Evolutionary conservation across 2,113 vertebrate genomes (phyloP).

Genomic region (Siniperca knerii): DNA sequence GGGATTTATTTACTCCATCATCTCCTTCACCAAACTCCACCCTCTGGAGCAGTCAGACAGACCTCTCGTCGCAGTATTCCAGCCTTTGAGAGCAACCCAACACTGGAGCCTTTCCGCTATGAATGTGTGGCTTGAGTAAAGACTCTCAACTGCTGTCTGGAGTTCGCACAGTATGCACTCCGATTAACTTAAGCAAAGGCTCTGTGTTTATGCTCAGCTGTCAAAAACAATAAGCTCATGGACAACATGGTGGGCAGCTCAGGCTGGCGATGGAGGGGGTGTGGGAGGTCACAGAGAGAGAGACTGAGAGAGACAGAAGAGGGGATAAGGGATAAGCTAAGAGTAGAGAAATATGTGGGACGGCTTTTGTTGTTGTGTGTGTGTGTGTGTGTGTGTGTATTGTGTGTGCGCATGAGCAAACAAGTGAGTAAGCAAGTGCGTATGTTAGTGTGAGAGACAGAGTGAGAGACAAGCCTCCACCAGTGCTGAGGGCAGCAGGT

Average conservation of each 20-base stretch:
- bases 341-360: conserved; percentile 11
- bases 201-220: conserved; percentile 59
- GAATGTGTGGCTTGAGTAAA: conserved; percentile 10
- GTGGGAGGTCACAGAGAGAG: conserved; percentile 43
- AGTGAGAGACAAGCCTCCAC: conserved; percentile 49
- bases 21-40: conserved; percentile 5
- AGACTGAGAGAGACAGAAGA: not conserved
- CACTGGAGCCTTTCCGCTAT: not conserved
- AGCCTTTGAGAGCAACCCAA: not conserved
- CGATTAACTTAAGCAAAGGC: conserved; percentile 53
- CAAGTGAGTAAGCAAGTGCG: conserved; percentile 49
- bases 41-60: not conserved
- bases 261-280: conserved; percentile 3
- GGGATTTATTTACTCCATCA: conserved; percentile 22
- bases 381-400: conserved; percentile 6
- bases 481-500: conserved; percentile 66
- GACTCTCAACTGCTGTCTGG: conserved; percentile 36
- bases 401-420: conserved; percentile 12
- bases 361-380: not conserved
- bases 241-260: conserved; percentile 51
- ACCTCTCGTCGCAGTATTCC: not conserved
- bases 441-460: conserved; percentile 43
- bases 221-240: conserved; percentile 67
- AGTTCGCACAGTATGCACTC: conserved; percentile 34
- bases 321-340: conserved; percentile 8